These are phyloP conservation scores for Prolemur simus DNA, from an alignment of 2,113 vertebrate genomes.

Conservation along the genomic window DNA sequence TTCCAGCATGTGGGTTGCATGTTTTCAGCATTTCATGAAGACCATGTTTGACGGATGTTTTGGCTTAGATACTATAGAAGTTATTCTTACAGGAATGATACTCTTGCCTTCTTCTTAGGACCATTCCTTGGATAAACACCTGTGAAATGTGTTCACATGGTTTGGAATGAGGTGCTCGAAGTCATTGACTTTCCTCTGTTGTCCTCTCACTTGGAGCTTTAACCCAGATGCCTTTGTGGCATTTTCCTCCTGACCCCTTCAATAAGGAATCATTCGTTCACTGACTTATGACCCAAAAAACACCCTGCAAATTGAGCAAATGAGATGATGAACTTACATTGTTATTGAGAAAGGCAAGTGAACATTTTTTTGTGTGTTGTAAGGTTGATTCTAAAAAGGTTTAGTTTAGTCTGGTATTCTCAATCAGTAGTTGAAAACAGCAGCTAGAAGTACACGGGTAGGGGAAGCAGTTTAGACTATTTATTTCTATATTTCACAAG, in stretches of 20 bases:
- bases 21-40: not conserved
- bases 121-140: not conserved
- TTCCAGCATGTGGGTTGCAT: not conserved
- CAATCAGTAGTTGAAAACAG: not conserved
- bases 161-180: not conserved
- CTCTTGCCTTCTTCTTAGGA: not conserved
- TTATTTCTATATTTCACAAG: constrained; percentile 29
- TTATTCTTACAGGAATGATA: not conserved
- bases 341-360: not conserved
- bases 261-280: not conserved
- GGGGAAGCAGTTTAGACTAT: not conserved
- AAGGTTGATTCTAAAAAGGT: not conserved
- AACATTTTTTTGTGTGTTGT: not conserved
- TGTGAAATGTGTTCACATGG: not conserved
- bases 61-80: not conserved
- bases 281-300: not conserved
- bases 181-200: not conserved
- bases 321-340: not conserved
- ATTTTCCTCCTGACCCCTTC: not conserved
- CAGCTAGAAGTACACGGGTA: not conserved
- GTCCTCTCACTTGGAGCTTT: not conserved
- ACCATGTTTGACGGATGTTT: not conserved
- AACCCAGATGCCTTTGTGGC: not conserved
- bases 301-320: not conserved
- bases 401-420: not conserved